Evolutionary conservation across 2,113 vertebrate genomes (phyloP).

Genomic region (Eubucco bourcierii): DNA sequence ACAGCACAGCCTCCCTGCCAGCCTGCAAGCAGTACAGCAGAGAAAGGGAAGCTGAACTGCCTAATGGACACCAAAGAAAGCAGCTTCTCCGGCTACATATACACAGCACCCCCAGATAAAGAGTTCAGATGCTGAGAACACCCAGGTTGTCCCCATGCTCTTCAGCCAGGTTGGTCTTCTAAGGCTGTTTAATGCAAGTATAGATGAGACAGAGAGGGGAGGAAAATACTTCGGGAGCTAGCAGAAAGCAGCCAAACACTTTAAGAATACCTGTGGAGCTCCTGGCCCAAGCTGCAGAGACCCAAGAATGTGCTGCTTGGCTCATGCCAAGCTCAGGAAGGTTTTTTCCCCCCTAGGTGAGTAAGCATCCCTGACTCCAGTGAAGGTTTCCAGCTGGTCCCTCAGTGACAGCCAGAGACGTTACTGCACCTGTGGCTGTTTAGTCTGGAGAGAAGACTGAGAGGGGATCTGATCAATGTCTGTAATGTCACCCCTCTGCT

Average conservation of each 20-base stretch:
- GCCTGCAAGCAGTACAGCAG: not conserved
- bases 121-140: not conserved
- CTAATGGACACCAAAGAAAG: rapidly evolving
- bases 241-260: not conserved
- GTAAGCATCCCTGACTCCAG: not conserved
- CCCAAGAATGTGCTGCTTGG: not conserved
- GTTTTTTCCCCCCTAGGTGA: not conserved
- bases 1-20: not conserved
- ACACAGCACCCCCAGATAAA: not conserved
- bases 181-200: not conserved
- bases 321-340: not conserved
- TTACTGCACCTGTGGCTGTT: not conserved
- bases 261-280: not conserved
- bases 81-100: not conserved
- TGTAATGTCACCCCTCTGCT: no score
- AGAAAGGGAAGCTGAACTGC: not conserved
- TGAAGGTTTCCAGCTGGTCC: not conserved
- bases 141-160: rapidly evolving
- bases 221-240: not conserved
- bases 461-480: no score
- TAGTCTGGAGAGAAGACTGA: no score
- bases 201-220: not conserved
- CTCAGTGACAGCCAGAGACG: not conserved
- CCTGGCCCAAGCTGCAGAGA: not conserved
- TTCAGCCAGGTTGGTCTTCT: not conserved